Conservation (phyloP, 2,113 vertebrate species). For the Ctenodactylus gundi region DNA sequence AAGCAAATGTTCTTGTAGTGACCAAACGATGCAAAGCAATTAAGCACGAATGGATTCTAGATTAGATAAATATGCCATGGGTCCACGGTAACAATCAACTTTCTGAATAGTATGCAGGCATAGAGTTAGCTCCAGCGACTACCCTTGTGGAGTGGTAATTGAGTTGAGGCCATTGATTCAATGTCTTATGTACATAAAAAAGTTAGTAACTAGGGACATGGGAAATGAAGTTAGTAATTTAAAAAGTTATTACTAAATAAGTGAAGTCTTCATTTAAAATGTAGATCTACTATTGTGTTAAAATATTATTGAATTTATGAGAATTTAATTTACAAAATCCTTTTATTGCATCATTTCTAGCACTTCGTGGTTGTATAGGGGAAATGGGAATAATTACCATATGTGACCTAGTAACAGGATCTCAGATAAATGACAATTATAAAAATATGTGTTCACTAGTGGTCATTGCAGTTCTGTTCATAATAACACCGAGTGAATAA, state of each 20-base stretch:
- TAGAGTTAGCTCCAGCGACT: background rate
- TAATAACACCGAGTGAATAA: background rate
- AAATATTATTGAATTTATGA: background rate
- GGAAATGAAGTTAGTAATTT: background rate
- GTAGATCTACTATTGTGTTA: background rate
- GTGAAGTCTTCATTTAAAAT: background rate
- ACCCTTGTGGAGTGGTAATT: background rate
- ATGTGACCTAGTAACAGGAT: background rate
- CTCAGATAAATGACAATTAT: background rate
- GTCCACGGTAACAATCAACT: background rate
- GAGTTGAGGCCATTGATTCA: background rate
- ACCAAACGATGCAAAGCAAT: background rate
- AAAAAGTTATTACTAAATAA: background rate
- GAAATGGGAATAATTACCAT: background rate
- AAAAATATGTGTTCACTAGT: background rate
- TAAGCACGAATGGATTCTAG: background rate
- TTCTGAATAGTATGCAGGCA: background rate
- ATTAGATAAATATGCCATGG: background rate
- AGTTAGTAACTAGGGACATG: background rate
- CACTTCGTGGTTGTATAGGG: background rate
- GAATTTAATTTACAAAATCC: background rate
- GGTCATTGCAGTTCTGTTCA: background rate
- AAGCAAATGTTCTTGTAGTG: background rate
- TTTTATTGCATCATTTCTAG: background rate
- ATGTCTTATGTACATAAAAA: background rate